Evolutionary conservation across 2,113 vertebrate species (phyloP).

Genomic region (Anarhynchus alexandrinus): DNA sequence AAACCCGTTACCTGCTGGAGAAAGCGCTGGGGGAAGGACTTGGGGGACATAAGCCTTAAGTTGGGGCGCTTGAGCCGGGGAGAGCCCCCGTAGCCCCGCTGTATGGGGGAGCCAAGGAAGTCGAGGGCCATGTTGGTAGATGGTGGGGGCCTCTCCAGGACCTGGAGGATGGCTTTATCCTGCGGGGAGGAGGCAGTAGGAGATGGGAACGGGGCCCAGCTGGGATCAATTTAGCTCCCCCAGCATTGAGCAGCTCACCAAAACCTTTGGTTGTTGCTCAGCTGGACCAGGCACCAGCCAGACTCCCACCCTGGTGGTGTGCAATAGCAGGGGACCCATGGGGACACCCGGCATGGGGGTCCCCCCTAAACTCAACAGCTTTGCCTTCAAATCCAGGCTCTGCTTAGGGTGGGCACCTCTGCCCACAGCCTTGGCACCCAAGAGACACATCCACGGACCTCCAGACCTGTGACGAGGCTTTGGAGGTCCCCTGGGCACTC

Average conservation of each 20-base stretch:
- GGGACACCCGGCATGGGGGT: background rate
- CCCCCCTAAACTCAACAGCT: background rate
- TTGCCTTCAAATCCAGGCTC: background rate
- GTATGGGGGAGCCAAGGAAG: constrained; percentile 61
- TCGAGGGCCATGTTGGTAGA: constrained; percentile 46
- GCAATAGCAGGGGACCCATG: accelerated
- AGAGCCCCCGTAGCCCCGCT: constrained; percentile 51
- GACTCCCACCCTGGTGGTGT: background rate
- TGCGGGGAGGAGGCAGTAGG: background rate
- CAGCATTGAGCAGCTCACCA: background rate
- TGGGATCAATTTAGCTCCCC: background rate
- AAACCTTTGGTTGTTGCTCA: background rate
- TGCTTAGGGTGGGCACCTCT: background rate
- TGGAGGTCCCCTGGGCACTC: accelerated
- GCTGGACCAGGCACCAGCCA: background rate
- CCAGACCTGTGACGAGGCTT: background rate
- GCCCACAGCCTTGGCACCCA: background rate
- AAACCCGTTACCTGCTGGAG: constrained; percentile 72
- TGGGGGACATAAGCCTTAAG: constrained; percentile 57
- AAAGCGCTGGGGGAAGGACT: constrained; percentile 70
- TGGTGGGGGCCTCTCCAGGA: constrained; percentile 72
- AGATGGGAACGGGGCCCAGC: background rate
- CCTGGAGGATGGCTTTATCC: constrained; percentile 83
- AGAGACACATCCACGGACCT: background rate
- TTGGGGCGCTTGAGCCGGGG: constrained; percentile 42